Evolutionary conservation across 2,888 invertebrate genomes (phyloP), one percentile per base, ranked within the genome.

Genomic region (Hypercompe scribonia): DNA sequence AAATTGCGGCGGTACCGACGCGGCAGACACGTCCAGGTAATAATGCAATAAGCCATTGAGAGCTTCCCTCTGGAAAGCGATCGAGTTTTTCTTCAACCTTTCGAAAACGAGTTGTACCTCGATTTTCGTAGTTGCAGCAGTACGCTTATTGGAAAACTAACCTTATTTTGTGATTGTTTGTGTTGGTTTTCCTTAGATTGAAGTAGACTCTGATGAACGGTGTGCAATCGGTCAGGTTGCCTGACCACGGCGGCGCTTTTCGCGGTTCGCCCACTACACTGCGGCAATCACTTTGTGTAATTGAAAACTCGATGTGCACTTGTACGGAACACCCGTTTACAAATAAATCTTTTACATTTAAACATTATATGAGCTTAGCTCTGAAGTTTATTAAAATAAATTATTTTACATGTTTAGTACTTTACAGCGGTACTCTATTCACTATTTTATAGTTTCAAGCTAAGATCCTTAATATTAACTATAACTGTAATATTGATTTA

Each of bases 11-110:
- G 92, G 94, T 93, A 93, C 94, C 94, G 91, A 82, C 90, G 92
- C 91, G 91, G 92, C 91, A 91, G 93, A 94, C 94, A 94, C 94
- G 95, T 95, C 93, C 95, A 95, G 95, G 95, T 95, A 95, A 95
- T 95, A 95, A 95, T 95, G 94, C 95, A 95, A 95, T 95, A 95
- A 95, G 95, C 94, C 94, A 95, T 94, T 93, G 94, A 94, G 95
- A 93, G 94, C 92, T 93, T 94, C 93, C 93, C 92, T 90, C 93
- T 93, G 92, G 94, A 94, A 94, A 95, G 92, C 94, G 94, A 95
- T 95, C 94, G 94, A 94, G 93, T 95, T 95, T 95, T 94, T 93
- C 92, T 92, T 92, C 92, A 93, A 93, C 92, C 92, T 94, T 93
- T 93, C 91, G 92, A 92, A 93, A 93, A 94, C 92, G 92, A 93